phyloP scores from a whole-genome alignment of 2,797 vertebrate genomes.

The Gallinago stenura region DNA sequence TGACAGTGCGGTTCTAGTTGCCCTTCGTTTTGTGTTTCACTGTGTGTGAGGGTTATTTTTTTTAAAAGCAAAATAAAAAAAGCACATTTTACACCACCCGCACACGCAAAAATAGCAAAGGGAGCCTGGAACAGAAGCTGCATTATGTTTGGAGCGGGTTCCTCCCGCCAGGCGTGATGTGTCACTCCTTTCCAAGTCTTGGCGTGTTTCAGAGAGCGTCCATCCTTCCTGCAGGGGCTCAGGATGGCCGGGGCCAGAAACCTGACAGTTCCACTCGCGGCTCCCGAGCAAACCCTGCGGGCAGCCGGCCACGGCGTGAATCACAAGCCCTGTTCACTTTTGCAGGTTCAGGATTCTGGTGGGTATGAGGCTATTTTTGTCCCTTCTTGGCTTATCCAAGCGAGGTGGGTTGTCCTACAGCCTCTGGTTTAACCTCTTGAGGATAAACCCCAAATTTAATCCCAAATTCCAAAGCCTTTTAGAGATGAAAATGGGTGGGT shows the following conservation, averaged over 20 bases:
- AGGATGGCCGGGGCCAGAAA: background rate
- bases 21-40: background rate
- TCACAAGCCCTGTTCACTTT: background rate
- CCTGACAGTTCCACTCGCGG: background rate
- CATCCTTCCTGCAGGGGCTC: constrained; percentile 28
- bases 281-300: background rate
- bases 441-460: background rate
- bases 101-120: background rate
- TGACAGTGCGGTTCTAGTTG: rapidly evolving
- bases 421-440: background rate
- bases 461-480: background rate
- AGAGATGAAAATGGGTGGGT: background rate
- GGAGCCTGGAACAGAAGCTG: constrained; percentile 37
- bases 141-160: constrained; percentile 13
- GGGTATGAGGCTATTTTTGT: constrained; percentile 8
- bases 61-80: background rate
- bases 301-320: background rate
- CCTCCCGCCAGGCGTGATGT: background rate
- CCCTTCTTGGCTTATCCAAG: constrained; percentile 4
- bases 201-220: background rate
- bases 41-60: background rate
- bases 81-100: background rate
- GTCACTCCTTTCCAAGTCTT: constrained; percentile 26
- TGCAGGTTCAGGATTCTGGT: background rate
- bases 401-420: background rate